These are phyloP conservation scores for Drosophila phalerata DNA, from an alignment of 2,888 invertebrate genomes.

Conservation along the genomic window DNA sequence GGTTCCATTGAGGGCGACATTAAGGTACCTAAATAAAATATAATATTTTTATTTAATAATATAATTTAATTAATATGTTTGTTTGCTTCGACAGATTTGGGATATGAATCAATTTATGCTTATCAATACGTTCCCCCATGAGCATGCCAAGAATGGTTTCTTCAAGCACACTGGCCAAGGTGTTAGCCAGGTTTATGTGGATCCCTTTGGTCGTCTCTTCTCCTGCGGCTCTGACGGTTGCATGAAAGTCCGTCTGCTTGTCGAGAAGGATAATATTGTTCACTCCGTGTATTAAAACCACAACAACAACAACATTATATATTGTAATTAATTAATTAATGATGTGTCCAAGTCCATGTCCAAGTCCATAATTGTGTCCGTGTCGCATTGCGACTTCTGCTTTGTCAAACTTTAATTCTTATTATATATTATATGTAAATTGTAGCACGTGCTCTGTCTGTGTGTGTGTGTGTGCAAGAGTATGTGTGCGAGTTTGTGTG, in stretches of 20 bases:
- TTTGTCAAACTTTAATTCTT: conserved; percentile 8
- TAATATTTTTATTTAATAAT: neutral
- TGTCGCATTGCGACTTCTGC: neutral
- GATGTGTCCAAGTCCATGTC: conserved; percentile 27
- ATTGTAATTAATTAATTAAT: conserved; percentile 21
- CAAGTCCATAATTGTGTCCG: neutral
- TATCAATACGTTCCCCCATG: conserved; percentile 95
- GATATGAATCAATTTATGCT: conserved; percentile 94
- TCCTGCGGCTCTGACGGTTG: conserved; percentile 99
- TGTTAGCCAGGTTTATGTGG: conserved; percentile 97
- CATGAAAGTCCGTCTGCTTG: conserved; percentile 97
- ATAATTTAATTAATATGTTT: neutral
- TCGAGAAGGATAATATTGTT: conserved; percentile 90
- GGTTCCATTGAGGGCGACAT: conserved; percentile 97
- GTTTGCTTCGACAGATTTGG: conserved; percentile 91
- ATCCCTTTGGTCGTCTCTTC: conserved; percentile 95
- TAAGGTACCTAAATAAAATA: conserved; percentile 87
- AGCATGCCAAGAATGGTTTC: conserved; percentile 98
- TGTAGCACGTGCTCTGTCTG: conserved; percentile 19
- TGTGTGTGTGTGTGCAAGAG: conserved; percentile 14
- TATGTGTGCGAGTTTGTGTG: conserved; percentile 5
- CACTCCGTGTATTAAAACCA: conserved; percentile 86
- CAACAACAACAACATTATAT: conserved; percentile 29
- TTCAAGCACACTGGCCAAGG: conserved; percentile 99
- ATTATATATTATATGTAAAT: conserved; percentile 34